These are phyloP conservation scores for Grammomys dolichurus DNA, from an alignment of 2,113 vertebrate species.

Conservation along the genomic window DNA sequence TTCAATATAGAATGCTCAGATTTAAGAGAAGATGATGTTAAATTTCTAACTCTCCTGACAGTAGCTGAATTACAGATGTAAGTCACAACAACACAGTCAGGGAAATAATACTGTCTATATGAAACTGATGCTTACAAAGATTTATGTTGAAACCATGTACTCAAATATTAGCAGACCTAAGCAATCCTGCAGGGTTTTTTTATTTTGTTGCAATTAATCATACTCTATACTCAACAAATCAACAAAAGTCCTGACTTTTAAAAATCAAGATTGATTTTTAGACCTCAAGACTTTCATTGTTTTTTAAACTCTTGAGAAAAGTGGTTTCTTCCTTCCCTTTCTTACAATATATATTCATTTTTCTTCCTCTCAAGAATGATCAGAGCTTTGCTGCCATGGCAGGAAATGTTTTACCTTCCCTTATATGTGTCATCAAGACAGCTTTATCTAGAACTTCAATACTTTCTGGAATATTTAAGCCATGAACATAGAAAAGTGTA, in stretches of 20 bases:
- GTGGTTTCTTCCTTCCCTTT: neutral
- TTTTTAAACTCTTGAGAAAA: neutral
- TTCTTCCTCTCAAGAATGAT: neutral
- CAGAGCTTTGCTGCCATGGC: neutral
- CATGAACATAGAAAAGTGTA: neutral
- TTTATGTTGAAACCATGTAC: neutral
- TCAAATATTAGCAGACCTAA: neutral
- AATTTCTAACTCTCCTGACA: neutral
- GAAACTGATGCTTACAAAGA: neutral
- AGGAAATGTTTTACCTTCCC: neutral
- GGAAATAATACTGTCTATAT: neutral
- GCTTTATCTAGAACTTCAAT: neutral
- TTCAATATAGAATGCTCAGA: neutral
- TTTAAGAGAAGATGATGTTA: neutral
- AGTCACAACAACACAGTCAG: neutral
- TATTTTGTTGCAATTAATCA: neutral
- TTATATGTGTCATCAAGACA: neutral
- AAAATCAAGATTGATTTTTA: neutral
- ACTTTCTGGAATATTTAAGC: neutral
- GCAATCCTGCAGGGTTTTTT: too few species aligned
- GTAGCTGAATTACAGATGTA: neutral
- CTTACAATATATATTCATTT: neutral
- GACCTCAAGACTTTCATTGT: neutral
- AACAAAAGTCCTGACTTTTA: neutral
- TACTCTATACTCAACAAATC: neutral